Base-by-base conservation (phyloP, 1,140 invertebrate species). In the Calliopsis andreniformis region DNA sequence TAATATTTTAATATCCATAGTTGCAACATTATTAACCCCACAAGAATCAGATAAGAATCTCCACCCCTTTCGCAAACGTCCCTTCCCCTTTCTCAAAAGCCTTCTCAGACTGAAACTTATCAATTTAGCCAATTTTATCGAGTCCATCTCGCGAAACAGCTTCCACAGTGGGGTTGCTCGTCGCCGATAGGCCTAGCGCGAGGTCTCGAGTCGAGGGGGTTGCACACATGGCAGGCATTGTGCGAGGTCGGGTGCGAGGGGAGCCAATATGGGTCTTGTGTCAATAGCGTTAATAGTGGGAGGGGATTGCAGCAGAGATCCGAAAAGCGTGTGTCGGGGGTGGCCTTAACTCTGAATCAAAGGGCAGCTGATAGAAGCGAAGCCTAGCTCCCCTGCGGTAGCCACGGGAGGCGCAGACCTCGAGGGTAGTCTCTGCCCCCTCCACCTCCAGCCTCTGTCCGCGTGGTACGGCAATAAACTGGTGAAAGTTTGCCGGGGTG, bases 231-330 rank as follows among this genome's bases (percentile, higher is more conserved):
- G 85, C 75, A 43, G 55, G 39, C 67, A 86, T 87, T 86, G 86
- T 86, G 76, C 70, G 70, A 82, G 80, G 70, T 78, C 73, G 76
- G 47, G 79, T 43, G 56, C 64, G 23, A 23, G 49, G 76, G 73
- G 73, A 69, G 76, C 75, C 80, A 87, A 84, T 83, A 85, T 86
- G 77, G 78, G 79, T 84, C 83, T 83, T 84, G 79, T 89, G 86
- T 89, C 84, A 90, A 88, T 90, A 87, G 88, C 81, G 67, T 86
- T 87, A 88, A 88, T 88, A 86, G 89, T 89, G 86, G 89, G 89
- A 91, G 89, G 89, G 88, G 88, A 87, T 75, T 83, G 55, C 45
- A 51, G 66, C 80, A 76, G 42, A 76, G 78, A 76, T 72, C 67
- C 73, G 30, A 67, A 63, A 77, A 66, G 64, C 68, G 62, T 45